Evolutionary conservation across 2,888 invertebrate genomes (phyloP).

Genomic region (Sphaerophoria rueppellii): DNA sequence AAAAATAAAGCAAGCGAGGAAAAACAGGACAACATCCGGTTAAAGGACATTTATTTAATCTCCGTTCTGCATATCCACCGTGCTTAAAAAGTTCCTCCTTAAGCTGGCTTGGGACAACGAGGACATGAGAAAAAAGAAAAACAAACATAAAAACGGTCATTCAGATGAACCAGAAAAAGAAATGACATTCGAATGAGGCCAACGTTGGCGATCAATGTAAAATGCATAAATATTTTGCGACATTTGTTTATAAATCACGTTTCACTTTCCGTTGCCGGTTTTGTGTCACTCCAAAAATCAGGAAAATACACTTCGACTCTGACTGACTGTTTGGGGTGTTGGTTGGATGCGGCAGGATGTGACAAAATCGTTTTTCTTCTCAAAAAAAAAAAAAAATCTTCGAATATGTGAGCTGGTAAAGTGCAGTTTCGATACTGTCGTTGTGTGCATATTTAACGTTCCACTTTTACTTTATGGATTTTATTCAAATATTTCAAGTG

Average conservation of each 20-base stretch:
- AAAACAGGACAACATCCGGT: conserved; percentile 25
- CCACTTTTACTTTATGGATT: conserved; percentile 14
- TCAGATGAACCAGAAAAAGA: conserved; percentile 42
- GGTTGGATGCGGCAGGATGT: conserved; percentile 1
- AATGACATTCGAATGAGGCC: conserved; percentile 61
- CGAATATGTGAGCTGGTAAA: not conserved
- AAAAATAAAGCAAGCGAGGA: not conserved
- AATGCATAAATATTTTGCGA: conserved; percentile 46
- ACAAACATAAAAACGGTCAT: conserved; percentile 16
- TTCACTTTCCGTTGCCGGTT: conserved; percentile 61
- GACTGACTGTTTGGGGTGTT: not conserved
- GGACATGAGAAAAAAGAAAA: not conserved
- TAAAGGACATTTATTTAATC: conserved; percentile 33
- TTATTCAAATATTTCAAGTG: conserved; percentile 9
- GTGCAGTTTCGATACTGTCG: conserved; percentile 42
- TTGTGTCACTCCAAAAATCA: conserved; percentile 2
- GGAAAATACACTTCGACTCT: not conserved
- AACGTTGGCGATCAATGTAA: conserved; percentile 54
- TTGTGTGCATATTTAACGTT: conserved; percentile 40
- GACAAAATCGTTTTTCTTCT: too few relatives aligned
- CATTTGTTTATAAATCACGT: conserved; percentile 66
- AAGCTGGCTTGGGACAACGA: not conserved
- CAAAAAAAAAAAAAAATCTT: too few relatives aligned
- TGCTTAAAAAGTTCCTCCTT: conserved; percentile 15
- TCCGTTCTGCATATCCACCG: not conserved